Percentiles rank a stretch among this genome's conserved stretches.
These are phyloP conservation scores for Anthopleura xanthogrammica DNA, from an alignment of 92 coral and sea anemone species.

Conservation along the genomic window DNA sequence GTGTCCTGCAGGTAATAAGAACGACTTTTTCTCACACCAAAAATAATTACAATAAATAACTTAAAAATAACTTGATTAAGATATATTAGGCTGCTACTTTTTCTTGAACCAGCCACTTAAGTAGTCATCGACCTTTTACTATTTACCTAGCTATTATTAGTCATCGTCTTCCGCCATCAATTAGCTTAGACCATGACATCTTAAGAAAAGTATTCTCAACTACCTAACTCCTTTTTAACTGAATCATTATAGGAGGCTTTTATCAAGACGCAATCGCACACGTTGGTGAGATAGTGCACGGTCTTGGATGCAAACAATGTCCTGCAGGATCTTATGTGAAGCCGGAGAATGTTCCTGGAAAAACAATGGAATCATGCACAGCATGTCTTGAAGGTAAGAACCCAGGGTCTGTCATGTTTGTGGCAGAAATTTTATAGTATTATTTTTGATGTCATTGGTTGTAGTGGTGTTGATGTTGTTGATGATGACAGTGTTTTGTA, in stretches of 20 bases:
- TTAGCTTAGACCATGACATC: too few relatives aligned
- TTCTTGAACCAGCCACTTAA: too few relatives aligned
- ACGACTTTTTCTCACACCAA: too few relatives aligned
- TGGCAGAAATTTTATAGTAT: background rate
- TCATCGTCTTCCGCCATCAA: too few relatives aligned
- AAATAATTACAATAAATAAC: background rate
- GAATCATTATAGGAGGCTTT: constrained; percentile 29
- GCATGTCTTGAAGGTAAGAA: constrained; percentile 38
- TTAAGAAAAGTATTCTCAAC: too few relatives aligned
- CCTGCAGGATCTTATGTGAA: constrained; percentile 37
- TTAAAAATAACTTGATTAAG: background rate
- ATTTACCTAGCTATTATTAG: too few relatives aligned
- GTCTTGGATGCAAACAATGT: constrained; percentile 31
- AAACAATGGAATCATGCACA: constrained; percentile 26
- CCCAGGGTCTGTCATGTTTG: background rate
- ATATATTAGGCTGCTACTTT: background rate
- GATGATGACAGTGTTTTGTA: too few relatives aligned
- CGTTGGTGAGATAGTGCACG: constrained; percentile 21
- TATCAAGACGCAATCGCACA: constrained; percentile 47
- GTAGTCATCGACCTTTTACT: too few relatives aligned
- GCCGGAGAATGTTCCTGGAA: constrained; percentile 26
- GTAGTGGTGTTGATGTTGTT: too few relatives aligned
- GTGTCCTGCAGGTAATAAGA: constrained; percentile 19
- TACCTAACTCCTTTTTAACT: too few relatives aligned
- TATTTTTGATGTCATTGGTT: background rate